These are phyloP conservation scores for Lacerta bilineata DNA, from an alignment of 2,797 vertebrate species.

Conservation along the genomic window DNA sequence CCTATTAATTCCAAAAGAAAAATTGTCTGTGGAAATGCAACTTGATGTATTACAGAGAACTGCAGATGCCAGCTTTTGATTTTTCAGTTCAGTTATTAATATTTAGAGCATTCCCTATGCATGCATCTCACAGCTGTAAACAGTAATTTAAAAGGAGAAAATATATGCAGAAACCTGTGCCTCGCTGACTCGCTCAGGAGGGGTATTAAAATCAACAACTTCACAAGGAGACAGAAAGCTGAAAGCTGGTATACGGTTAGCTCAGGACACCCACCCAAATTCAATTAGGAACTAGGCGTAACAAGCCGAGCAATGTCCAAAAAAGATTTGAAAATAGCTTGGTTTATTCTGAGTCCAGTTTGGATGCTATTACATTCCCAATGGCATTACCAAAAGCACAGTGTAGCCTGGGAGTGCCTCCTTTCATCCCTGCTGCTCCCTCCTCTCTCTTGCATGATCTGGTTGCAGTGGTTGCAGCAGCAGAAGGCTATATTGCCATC, in stretches of 20 bases:
- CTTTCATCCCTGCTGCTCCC: no score
- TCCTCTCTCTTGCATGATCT: no score
- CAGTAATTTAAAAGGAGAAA: background rate
- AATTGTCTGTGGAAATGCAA: constrained; percentile 4
- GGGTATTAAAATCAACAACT: background rate
- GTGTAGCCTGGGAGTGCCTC: no score
- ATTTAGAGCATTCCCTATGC: background rate
- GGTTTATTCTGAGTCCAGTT: background rate
- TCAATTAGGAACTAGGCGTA: no score
- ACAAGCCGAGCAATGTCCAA: background rate
- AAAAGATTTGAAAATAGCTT: background rate
- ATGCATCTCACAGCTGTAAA: background rate
- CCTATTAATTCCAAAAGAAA: background rate
- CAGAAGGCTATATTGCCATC: no score
- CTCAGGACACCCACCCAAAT: background rate
- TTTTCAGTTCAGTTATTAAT: constrained; percentile 28
- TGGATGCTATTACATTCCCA: no score
- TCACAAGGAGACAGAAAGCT: background rate
- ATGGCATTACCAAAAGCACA: no score
- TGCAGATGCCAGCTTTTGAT: background rate
- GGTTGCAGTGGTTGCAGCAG: no score
- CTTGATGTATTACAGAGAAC: background rate
- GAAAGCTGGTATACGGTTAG: background rate
- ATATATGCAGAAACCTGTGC: background rate
- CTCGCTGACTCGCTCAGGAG: background rate